phyloP scores from a whole-genome alignment of 2,888 invertebrate species.

The Gnatocerus cornutus region DNA sequence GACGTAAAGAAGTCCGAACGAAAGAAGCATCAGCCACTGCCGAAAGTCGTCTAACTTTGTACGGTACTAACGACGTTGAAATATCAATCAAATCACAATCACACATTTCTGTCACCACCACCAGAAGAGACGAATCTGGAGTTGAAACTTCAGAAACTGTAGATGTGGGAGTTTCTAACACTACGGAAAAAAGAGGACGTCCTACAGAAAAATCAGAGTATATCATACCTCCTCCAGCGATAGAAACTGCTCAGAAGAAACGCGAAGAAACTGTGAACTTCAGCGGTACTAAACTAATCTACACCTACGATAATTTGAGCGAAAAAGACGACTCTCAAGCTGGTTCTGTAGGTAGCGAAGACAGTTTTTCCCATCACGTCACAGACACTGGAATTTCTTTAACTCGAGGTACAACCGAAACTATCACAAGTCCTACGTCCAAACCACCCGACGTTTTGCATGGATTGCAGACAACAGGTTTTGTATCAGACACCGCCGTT shows the following conservation, averaged over 20 bases:
- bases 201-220: conserved; percentile 62
- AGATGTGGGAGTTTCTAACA: conserved; percentile 71
- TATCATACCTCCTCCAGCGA: conserved; percentile 67
- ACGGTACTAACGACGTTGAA: conserved; percentile 73
- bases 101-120: conserved; percentile 72
- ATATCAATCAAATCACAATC: conserved; percentile 74
- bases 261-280: conserved; percentile 73
- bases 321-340: conserved; percentile 55
- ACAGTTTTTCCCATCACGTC: conserved; percentile 73
- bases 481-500: conserved; percentile 71
- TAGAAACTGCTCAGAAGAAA: conserved; percentile 66
- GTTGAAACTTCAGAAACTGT: conserved; percentile 71
- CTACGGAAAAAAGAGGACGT: conserved; percentile 68
- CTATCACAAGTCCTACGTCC: conserved; percentile 69
- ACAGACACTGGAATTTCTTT: conserved; percentile 75
- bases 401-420: conserved; percentile 72
- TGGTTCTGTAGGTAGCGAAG: conserved; percentile 71
- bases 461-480: conserved; percentile 69
- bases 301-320: conserved; percentile 71
- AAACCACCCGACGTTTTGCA: conserved; percentile 66
- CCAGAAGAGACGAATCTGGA: conserved; percentile 69
- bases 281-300: conserved; percentile 72
- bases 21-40: conserved; percentile 73
- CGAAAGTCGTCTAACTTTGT: conserved; percentile 73
- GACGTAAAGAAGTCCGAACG: conserved; percentile 73